These are phyloP conservation scores for Pseudochromis fuscus DNA, from an alignment of 2,797 vertebrate genomes.

Conservation along the genomic window DNA sequence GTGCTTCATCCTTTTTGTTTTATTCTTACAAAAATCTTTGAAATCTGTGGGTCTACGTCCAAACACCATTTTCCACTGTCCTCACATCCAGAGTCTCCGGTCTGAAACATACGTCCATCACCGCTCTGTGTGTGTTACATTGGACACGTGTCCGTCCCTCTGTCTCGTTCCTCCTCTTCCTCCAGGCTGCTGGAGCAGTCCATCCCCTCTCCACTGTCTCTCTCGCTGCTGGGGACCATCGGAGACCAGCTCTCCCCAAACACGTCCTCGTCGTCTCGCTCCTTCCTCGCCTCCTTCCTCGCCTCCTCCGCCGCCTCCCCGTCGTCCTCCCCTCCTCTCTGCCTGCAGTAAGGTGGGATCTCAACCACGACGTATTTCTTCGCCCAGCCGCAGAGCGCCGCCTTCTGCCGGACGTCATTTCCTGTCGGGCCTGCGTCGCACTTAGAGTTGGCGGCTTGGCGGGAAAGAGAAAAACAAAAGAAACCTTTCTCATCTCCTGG, in stretches of 20 bases:
- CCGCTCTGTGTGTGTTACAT: constrained; percentile 39
- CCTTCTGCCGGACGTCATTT: constrained; percentile 84
- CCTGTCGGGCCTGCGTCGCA: constrained; percentile 80
- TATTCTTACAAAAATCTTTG: constrained; percentile 15
- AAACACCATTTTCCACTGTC: constrained; percentile 63
- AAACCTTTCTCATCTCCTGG: too few species aligned
- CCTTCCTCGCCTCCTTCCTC: constrained; percentile 51
- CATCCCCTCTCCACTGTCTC: constrained; percentile 85
- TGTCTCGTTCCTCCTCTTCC: constrained; percentile 71
- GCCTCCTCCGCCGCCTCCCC: constrained; percentile 68
- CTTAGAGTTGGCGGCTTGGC: constrained; percentile 63
- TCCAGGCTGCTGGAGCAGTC: constrained; percentile 89
- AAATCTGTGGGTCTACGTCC: constrained; percentile 36
- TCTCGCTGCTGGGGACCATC: constrained; percentile 58
- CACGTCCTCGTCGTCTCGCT: constrained; percentile 35
- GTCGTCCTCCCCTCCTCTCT: constrained; percentile 78
- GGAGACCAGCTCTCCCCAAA: constrained; percentile 74
- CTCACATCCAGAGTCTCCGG: constrained; percentile 72
- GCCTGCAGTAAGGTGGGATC: constrained; percentile 92
- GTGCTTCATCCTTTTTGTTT: constrained; percentile 24
- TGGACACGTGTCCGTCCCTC: constrained; percentile 19
- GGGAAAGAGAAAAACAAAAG: not conserved
- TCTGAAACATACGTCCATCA: constrained; percentile 21
- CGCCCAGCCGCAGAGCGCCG: constrained; percentile 78
- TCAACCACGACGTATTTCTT: constrained; percentile 90